phyloP scores from a whole-genome alignment of 2,888 invertebrate genomes.

The Hyposoter dolosus region DNA sequence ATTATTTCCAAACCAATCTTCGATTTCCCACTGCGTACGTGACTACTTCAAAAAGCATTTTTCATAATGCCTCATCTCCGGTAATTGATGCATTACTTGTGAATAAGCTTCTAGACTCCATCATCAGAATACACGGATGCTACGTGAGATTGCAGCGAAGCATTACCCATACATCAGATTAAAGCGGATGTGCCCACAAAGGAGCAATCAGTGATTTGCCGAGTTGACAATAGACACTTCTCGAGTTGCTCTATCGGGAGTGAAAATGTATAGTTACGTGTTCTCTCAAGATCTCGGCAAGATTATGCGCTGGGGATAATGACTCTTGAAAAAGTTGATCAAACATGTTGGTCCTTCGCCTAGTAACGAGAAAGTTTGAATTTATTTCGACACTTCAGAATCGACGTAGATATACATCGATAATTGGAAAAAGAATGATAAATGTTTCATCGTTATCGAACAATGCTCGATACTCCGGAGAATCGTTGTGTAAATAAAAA shows the following conservation, averaged over 20 bases:
- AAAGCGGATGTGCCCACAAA: constrained; percentile 42
- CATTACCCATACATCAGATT: constrained; percentile 34
- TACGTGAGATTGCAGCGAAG: constrained; percentile 33
- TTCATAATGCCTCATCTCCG: neutral
- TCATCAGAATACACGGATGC: neutral
- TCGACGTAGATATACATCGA: neutral
- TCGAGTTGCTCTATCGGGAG: constrained; percentile 30
- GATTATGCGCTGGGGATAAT: constrained; percentile 17
- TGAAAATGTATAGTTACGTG: constrained; percentile 28
- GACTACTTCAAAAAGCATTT: neutral
- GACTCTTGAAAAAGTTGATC: neutral
- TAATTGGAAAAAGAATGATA: neutral
- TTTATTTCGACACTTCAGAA: neutral
- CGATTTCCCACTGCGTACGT: neutral
- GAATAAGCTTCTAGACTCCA: constrained; percentile 1
- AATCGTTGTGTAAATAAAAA: neutral
- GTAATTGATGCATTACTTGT: neutral
- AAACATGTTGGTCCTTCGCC: neutral
- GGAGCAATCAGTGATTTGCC: constrained; percentile 49
- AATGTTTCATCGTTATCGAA: neutral
- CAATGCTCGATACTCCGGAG: neutral
- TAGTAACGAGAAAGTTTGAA: neutral
- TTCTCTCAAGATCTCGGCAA: constrained; percentile 3
- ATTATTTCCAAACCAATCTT: neutral
- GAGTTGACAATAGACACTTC: constrained; percentile 38